Percentiles rank a stretch among this genome's conserved stretches.
phyloP scores from a whole-genome alignment of 2,113 vertebrate genomes.

The Diadophis punctatus region DNA sequence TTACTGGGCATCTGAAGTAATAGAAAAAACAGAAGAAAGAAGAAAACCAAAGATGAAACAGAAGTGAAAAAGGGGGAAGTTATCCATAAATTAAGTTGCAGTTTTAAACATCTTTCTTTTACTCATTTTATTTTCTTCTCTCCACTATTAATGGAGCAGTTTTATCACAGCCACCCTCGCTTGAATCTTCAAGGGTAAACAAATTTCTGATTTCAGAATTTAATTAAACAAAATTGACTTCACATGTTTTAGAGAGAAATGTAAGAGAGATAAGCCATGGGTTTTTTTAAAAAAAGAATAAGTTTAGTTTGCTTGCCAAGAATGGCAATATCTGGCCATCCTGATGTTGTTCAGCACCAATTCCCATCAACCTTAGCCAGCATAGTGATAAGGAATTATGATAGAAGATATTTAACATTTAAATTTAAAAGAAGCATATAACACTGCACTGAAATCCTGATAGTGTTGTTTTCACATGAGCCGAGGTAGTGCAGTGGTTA shows the following conservation, averaged over 20 bases:
- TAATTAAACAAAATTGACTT: neutral
- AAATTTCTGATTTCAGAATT: neutral
- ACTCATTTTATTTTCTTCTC: neutral
- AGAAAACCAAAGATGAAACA: neutral
- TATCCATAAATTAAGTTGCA: neutral
- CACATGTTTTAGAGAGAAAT: neutral
- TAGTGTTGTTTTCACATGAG: neutral
- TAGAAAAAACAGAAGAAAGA: neutral
- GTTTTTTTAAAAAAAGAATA: neutral
- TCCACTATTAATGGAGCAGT: neutral
- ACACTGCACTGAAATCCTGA: neutral
- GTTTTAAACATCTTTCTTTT: neutral
- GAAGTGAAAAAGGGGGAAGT: neutral
- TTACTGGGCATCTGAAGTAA: neutral
- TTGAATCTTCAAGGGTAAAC: neutral
- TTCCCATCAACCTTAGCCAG: neutral
- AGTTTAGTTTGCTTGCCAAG: neutral
- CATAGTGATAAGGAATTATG: neutral
- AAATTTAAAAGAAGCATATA: neutral
- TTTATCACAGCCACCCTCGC: neutral
- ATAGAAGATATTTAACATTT: neutral
- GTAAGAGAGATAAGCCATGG: neutral
- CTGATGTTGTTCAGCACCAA: neutral
- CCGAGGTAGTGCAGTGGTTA: no score
- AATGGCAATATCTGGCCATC: neutral